Conservation (phyloP, 64 coral and sea anemone genomes). For the Stichodactyla mertensii region DNA sequence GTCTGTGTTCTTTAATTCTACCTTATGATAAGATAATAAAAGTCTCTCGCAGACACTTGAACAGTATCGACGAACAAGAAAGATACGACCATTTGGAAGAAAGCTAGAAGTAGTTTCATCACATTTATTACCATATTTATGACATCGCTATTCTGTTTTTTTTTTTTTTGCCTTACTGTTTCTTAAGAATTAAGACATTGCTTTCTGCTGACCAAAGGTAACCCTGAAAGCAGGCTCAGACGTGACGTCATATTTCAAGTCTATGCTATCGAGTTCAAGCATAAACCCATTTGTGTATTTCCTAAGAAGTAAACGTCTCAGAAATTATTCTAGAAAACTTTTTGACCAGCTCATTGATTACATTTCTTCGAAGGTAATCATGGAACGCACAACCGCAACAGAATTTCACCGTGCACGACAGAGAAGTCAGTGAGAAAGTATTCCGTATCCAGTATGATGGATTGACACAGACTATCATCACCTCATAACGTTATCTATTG, state of each 20-base stretch:
- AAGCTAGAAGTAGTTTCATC: background rate
- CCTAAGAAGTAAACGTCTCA: background rate
- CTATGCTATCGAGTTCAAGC: background rate
- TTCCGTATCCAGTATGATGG: no score
- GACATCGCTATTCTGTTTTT: background rate
- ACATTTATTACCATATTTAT: background rate
- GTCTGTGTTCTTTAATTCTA: no score
- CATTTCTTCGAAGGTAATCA: background rate
- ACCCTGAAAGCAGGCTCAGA: background rate
- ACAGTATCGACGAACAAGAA: background rate
- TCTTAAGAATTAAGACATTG: background rate
- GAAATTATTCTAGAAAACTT: background rate
- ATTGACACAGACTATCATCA: no score
- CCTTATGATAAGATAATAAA: background rate
- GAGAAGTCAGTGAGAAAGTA: no score
- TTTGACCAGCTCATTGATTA: background rate
- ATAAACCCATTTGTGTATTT: background rate
- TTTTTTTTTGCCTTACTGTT: background rate
- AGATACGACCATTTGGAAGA: background rate
- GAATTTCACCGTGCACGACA: background rate
- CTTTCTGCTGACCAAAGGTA: background rate
- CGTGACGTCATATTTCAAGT: background rate
- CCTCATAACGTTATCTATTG: no score
- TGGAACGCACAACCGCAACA: background rate
- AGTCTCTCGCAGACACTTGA: background rate